Base-by-base conservation (phyloP, 2,113 vertebrate species). In the Podocnemis expansa region DNA sequence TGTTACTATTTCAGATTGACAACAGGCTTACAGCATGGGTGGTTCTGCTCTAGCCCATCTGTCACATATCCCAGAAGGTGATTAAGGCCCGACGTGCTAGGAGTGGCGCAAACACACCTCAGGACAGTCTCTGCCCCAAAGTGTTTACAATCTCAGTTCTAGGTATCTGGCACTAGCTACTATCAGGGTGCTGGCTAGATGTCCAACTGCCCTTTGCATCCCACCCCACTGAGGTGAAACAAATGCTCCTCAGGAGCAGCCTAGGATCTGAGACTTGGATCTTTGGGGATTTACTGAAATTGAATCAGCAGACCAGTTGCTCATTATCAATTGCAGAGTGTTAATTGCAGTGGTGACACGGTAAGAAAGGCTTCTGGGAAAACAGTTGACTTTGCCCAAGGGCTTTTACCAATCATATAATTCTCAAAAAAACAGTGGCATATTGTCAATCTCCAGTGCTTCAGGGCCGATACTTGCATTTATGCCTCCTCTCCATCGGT, bases 311-410 rank as follows among this genome's bases (percentile, higher is more conserved):
- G 73, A 78, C 87, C 52, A 83, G 93, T 22, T 89, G 80, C 73
- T 91, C 80, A 84, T 89, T 49, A 70, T 67, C 87, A 8, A 11
- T 84, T 96, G 84, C 91, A 96, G 87, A 93, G 94, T 84, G 95
- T 90, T 93, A 96, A 96, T 95, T 96, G 90, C 91, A 82, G 51
- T 12, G 41, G 94, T 96, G 96, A 97, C 91, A 29, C 90, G 94
- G 96, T 93, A 90, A 93, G 87, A 94, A 87, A 84, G 90, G 93
- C 94, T 94, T 89, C 93, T 97, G 94, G 95, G 93, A 96, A 96
- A 91, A 82, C 51, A 96, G 54, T 85, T 97, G 89, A 88, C 86
- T 94, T 95, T 96, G 45, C 88, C 96, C 82, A 82, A 82, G 93
- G 89, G 82, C 70, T 96, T 93, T 88, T 91, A 54, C 95, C 88